phyloP scores from a whole-genome alignment of 1,140 invertebrate genomes.

The Rhynchophorus ferrugineus region DNA sequence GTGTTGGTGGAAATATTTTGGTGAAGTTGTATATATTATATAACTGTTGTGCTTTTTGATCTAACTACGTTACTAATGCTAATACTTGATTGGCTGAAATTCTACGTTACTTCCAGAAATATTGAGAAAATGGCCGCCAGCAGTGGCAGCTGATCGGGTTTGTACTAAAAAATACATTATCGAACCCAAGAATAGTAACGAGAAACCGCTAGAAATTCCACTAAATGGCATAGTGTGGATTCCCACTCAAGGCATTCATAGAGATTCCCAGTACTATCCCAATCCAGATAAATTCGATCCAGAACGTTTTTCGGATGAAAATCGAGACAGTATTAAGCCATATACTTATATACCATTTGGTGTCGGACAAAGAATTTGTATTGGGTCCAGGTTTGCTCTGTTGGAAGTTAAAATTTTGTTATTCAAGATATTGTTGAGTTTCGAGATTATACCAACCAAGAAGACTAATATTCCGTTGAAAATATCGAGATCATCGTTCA shows the following conservation, averaged over 20 bases:
- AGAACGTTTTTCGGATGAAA: constrained; percentile 29
- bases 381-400: constrained; percentile 33
- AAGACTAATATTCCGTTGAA: constrained; percentile 32
- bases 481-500: constrained; percentile 27
- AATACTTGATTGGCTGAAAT: too few relatives aligned
- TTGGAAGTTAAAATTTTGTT: constrained; percentile 35
- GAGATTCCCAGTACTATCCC: constrained; percentile 18
- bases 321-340: constrained; percentile 36
- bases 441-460: constrained; percentile 26
- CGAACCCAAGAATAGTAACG: background rate
- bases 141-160: background rate
- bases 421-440: constrained; percentile 34
- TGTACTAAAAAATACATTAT: background rate
- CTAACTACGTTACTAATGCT: too few relatives aligned
- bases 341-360: constrained; percentile 51
- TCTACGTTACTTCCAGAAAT: background rate
- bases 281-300: constrained; percentile 29
- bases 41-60: too few relatives aligned
- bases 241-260: background rate
- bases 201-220: background rate
- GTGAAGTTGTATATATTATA: too few relatives aligned
- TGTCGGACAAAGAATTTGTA: constrained; percentile 42
- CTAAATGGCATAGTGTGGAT: background rate
- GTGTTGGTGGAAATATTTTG: too few relatives aligned
- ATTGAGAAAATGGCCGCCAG: background rate